Base-by-base conservation (phyloP, 1,140 invertebrate species). In the Neodiprion lecontei region DNA sequence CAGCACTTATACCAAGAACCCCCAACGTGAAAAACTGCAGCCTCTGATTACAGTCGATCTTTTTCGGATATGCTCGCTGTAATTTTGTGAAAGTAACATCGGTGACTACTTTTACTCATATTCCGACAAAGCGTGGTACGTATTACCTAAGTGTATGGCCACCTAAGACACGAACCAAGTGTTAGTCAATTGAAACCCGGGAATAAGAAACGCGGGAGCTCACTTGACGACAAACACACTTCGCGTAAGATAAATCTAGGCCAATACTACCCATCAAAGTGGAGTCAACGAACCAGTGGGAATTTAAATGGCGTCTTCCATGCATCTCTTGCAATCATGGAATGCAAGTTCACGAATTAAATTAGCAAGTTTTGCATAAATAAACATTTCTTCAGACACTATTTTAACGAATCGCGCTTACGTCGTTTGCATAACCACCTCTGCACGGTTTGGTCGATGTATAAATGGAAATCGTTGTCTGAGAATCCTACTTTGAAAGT, bases 171-270 rank as follows among this genome's bases (percentile, higher is more conserved):
- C 28, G 28, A 40, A 40, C 5, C 53, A 61, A 61, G 5, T 61
- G 53, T 61, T 61, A 9, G 53, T 61, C 53, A 61, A 61, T 61
- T 61, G 53, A 61, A 61, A 61, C 53, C 5, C 11, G n/a, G 9
- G 53, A 61, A 61, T 5, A 61, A 4, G 53, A 61, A 61, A 61
- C n/a, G 53, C 53, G 53, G 53, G 53, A 61, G 53, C 53, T 61
- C 53, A 61, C 53, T 61, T 61, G 53, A 61, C 11, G 53, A 61
- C 53, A 14, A 17, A 61, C 53, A 14, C 53, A 14, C 53, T 61
- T 61, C 53, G 53, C 53, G 5, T 61, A 61, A 61, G 53, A 61
- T 61, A 61, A 61, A 61, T 61, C 53, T 61, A 61, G 53, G 53
- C 53, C 53, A 61, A 61, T 61, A 61, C 53, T 8, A 9, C 53